A percentile compares a stretch with the other conserved stretches of the same genome.
Evolutionary conservation across 23 tunicate genomes (phyloP).

Genomic region (Phallusia fumigata): DNA sequence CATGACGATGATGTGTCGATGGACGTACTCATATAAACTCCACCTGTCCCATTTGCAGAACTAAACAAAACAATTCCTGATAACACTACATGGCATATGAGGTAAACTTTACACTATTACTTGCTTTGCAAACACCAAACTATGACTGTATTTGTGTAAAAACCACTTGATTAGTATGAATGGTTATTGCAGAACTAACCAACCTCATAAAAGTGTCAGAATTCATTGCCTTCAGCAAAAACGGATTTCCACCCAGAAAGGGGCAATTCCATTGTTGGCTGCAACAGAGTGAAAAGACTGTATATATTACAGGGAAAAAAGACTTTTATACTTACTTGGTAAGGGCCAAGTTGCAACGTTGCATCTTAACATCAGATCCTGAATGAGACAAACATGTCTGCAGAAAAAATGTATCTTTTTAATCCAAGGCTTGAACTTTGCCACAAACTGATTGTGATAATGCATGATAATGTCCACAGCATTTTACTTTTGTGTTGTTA

Average conservation of each 20-base stretch:
- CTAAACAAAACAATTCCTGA: not conserved
- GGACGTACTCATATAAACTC: not conserved
- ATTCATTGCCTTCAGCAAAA: constrained; percentile 18
- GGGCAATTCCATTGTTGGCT: constrained; percentile 63
- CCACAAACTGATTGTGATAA: too few species aligned
- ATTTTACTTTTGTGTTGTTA: too few species aligned
- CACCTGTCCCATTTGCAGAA: not conserved
- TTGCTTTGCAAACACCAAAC: too few species aligned
- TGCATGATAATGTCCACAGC: too few species aligned
- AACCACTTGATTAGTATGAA: too few species aligned
- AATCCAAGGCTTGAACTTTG: too few species aligned
- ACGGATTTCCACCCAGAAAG: constrained; percentile 11
- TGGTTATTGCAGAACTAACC: too few species aligned
- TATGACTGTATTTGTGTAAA: too few species aligned
- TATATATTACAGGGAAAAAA: not conserved
- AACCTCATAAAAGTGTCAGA: too few species aligned
- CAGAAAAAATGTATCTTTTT: not conserved
- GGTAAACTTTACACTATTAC: too few species aligned
- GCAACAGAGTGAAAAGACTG: not conserved
- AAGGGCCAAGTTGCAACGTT: constrained; percentile 16
- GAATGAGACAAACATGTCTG: constrained; percentile 40
- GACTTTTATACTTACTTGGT: not conserved
- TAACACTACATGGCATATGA: too few species aligned
- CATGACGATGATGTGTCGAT: not conserved
- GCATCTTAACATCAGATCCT: not conserved